phyloP scores from a whole-genome alignment of 2,888 invertebrate genomes.

The Melanostoma mellinum region DNA sequence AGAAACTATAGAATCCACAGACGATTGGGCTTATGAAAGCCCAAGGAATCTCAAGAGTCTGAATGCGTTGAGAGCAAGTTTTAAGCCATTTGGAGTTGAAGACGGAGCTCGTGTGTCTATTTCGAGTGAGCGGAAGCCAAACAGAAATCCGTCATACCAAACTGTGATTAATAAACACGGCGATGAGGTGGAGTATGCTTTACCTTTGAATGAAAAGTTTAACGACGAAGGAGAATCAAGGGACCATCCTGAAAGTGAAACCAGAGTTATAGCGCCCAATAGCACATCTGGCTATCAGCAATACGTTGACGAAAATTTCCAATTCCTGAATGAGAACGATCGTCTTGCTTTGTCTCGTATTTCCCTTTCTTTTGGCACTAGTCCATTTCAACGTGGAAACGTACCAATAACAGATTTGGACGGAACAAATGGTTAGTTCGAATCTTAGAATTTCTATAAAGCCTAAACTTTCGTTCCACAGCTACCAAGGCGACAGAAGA shows the following conservation, averaged over 20 bases:
- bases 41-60: constrained; percentile 44
- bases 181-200: constrained; percentile 75
- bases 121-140: constrained; percentile 36
- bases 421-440: constrained; percentile 71
- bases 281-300: constrained; percentile 43
- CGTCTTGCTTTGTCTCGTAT: constrained; percentile 31
- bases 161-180: constrained; percentile 75
- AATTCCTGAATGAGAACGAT: constrained; percentile 55
- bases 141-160: constrained; percentile 72
- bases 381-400: constrained; percentile 26
- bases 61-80: constrained; percentile 26
- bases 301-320: constrained; percentile 54
- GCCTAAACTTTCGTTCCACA: not conserved
- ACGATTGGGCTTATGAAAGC: constrained; percentile 44
- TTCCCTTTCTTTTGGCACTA: constrained; percentile 39
- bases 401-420: constrained; percentile 75
- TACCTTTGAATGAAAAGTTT: constrained; percentile 74
- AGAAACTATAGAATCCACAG: not conserved
- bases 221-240: constrained; percentile 23
- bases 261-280: constrained; percentile 24
- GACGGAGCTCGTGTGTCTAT: constrained; percentile 1
- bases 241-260: not conserved
- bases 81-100: constrained; percentile 27
- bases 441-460: not conserved
- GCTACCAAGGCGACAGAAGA: constrained; percentile 46